Evolutionary conservation across 1,140 invertebrate genomes (phyloP).

Genomic region (Drosophila willistoni): DNA sequence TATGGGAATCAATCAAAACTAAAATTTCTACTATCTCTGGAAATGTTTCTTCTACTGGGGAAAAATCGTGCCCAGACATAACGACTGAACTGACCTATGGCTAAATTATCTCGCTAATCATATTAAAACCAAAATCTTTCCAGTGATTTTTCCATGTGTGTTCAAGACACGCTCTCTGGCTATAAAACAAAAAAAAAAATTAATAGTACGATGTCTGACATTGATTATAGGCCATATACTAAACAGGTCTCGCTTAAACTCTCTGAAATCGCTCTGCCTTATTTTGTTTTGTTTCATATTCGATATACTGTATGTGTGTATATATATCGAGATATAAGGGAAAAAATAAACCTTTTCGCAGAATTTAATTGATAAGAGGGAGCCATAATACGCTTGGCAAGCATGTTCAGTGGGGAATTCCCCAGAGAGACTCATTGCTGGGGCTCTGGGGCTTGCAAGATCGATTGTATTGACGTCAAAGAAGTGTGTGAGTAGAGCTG

Average conservation of each 20-base stretch:
- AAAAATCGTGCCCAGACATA: constrained; percentile 38
- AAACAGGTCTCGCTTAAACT: constrained; percentile 42
- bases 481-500: constrained; percentile 20
- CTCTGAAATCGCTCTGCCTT: constrained; percentile 15
- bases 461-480: constrained; percentile 40
- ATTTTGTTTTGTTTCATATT: not conserved
- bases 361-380: constrained; percentile 11
- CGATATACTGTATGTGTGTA: not conserved
- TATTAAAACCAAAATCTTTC: constrained; percentile 18
- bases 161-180: constrained; percentile 28
- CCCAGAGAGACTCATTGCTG: constrained; percentile 3
- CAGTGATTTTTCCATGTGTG: constrained; percentile 22
- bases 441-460: not conserved
- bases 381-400: constrained; percentile 1
- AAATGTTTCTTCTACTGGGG: not conserved
- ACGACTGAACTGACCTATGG: constrained; percentile 48
- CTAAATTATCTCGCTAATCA: constrained; percentile 9
- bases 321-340: not conserved
- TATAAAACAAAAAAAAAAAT: no score
- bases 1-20: not conserved
- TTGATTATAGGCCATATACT: constrained; percentile 52
- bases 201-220: constrained; percentile 54
- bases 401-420: constrained; percentile 16
- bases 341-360: constrained; percentile 1
- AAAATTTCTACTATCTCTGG: no score